Evolutionary conservation across 2,888 invertebrate species (phyloP), one percentile per base, ranked within the genome.

Genomic region (Cantharis lateralis): DNA sequence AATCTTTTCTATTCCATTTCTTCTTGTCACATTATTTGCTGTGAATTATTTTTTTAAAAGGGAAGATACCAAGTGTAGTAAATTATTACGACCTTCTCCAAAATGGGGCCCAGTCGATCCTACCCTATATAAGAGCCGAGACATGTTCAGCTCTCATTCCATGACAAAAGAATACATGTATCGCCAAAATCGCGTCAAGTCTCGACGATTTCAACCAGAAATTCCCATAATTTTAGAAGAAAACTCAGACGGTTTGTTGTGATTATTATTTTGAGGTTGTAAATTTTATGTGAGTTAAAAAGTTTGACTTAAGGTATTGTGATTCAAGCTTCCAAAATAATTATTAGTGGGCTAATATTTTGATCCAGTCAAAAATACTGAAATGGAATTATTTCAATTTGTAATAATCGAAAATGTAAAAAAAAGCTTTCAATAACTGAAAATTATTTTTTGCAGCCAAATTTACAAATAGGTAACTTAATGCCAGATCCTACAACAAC

Each of bases 401-500:
- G 48, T 48, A 48, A 48, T 48, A n/a, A n/a, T n/a, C 26, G 3
- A 26, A 26, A 68, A 68, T 26, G 5, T 28, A 10, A 28, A 26
- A 15, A 26, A n/a, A 68, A 11, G 16, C 9, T 70, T 70, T 9
- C 10, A 70, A 70, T 16, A 71, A 62, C 10, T 62, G n/a, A 15
- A 15, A 32, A 75, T 68, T 62, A 75, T 76, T 74, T 26, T 81
- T 86, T 87, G 76, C 80, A 89, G 89, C 87, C 89, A 28, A 87
- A 88, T 79, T 78, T 89, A 32, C 86, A 87, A 78, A 84, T 84
- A 66, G 91, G 91, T 4, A 89, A 89, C 77, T 82, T 91, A 28
- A 87, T 91, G 9, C 95, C 96, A 0, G 96, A 96, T 87, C 88
- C 91, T 0, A 89, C 89, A 10, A 91, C 93, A 0, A 90, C 90